Percentiles rank a stretch among this genome's conserved stretches.
Evolutionary conservation across 2,113 vertebrate species (phyloP).

Genomic region (Tragulus kanchil): DNA sequence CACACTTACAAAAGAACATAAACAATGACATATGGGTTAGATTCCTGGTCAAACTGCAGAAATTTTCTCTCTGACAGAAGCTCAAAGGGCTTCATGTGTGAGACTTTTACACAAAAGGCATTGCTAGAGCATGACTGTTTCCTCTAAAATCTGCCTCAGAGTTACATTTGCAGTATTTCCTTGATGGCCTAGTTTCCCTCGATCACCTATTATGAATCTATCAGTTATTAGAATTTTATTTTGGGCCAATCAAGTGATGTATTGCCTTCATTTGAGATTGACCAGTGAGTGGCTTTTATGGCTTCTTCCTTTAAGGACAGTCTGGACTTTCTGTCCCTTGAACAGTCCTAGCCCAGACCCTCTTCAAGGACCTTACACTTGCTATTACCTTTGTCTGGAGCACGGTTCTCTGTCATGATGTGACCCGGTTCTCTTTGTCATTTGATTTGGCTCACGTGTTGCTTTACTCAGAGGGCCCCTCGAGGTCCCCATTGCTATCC

Average conservation of each 20-base stretch:
- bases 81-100: slow-evolving; percentile 30
- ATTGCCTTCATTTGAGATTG: too few relatives aligned
- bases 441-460: neutral
- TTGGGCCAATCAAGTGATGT: too few relatives aligned
- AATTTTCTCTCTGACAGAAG: slow-evolving; percentile 52
- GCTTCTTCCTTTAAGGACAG: neutral
- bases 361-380: neutral
- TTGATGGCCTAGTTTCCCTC: neutral
- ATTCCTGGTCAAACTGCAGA: slow-evolving; percentile 56
- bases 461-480: neutral
- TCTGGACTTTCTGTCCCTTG: neutral
- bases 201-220: neutral
- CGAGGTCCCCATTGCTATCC: neutral
- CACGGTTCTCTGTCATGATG: neutral
- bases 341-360: neutral
- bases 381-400: neutral
- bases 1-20: slow-evolving; percentile 49
- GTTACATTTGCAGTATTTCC: neutral
- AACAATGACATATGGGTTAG: slow-evolving; percentile 70
- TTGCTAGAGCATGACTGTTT: neutral
- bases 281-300: neutral
- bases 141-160: neutral
- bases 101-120: neutral
- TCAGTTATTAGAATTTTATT: neutral
- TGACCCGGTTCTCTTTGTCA: neutral